Evolutionary conservation across 2,113 vertebrate genomes (phyloP), one percentile per base, ranked within the genome.

Genomic region (Myotis davidii): DNA sequence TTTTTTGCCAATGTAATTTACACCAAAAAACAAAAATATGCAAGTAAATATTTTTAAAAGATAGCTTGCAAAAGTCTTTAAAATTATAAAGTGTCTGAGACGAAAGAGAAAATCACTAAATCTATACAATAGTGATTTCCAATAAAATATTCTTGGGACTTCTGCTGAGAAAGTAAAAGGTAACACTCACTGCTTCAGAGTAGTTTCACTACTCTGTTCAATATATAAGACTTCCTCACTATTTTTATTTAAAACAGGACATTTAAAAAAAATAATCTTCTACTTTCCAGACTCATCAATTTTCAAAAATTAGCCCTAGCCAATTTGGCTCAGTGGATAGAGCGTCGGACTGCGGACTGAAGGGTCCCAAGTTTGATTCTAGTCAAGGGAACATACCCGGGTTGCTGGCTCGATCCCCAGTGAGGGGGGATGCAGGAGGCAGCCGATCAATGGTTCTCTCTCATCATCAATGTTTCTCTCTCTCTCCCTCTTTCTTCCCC

Each of bases 11-110:
- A 81, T 61, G 54, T 81, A 81, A 61, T 59, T 59, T 59, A 81
- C 14, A 81, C 4, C 54, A 88, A 90, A 92, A 39, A 72, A 92
- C 11, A 27, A 86, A 92, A 65, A 86, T 17, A 92, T 52, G 16
- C 56, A 94, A 86, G 12, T 17, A 86, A 77, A 96, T 56, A 90
- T 69, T 90, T 74, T 64, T 69, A 91, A 93, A 92, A 79, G 2
- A 61, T 5, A 50, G 21, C 32, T 25, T 65, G 16, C 2, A 29
- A 93, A 73, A 81, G 37, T 37, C 69, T 92, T 92, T n/a, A 87
- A 96, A 88, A 95, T 59, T 81, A 81, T 65, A 56, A 61, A 87
- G 69, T 61, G 42, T 42, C 42, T 42, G 8, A 64, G 23, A 90
- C 17, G 5, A 59, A 59, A 56, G 4, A 85, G 18, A 86, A 77